These are phyloP conservation scores for Tanytarsus gracilentus DNA, from an alignment of 2,888 invertebrate genomes.

Conservation along the genomic window DNA sequence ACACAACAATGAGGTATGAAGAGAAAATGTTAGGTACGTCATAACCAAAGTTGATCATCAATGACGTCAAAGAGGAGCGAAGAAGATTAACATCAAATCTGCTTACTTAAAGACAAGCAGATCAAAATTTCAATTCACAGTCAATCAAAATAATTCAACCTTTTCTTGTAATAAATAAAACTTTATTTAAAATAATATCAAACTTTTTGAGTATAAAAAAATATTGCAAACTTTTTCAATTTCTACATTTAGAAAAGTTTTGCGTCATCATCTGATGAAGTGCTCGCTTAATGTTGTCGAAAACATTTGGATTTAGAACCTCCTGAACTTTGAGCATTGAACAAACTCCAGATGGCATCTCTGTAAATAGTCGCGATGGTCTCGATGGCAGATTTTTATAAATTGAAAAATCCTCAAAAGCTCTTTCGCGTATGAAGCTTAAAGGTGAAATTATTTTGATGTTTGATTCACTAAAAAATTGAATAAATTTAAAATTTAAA, in stretches of 20 bases:
- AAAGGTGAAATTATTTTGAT: constrained; percentile 78
- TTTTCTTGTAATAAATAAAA: too few relatives aligned
- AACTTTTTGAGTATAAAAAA: too few relatives aligned
- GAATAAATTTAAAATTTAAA: constrained; percentile 27
- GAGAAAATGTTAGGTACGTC: too few relatives aligned
- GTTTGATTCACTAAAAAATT: constrained; percentile 58
- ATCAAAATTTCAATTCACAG: too few relatives aligned
- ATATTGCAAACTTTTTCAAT: neutral
- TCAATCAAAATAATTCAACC: too few relatives aligned
- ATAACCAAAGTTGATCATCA: too few relatives aligned
- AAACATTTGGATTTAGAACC: constrained; percentile 32
- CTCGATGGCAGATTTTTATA: constrained; percentile 32
- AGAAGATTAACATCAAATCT: too few relatives aligned
- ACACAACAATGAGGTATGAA: too few relatives aligned
- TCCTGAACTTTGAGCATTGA: constrained; percentile 32
- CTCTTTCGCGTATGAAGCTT: constrained; percentile 70
- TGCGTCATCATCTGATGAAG: constrained; percentile 30
- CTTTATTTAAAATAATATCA: too few relatives aligned
- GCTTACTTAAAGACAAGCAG: too few relatives aligned
- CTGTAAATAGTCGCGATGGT: constrained; percentile 31
- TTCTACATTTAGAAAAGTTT: neutral
- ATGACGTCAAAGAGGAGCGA: too few relatives aligned
- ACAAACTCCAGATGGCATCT: constrained; percentile 31
- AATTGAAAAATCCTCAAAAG: constrained; percentile 32
- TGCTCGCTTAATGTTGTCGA: constrained; percentile 33